These are phyloP conservation scores for Helogale parvula DNA, from an alignment of 2,113 vertebrate species.

Conservation along the genomic window DNA sequence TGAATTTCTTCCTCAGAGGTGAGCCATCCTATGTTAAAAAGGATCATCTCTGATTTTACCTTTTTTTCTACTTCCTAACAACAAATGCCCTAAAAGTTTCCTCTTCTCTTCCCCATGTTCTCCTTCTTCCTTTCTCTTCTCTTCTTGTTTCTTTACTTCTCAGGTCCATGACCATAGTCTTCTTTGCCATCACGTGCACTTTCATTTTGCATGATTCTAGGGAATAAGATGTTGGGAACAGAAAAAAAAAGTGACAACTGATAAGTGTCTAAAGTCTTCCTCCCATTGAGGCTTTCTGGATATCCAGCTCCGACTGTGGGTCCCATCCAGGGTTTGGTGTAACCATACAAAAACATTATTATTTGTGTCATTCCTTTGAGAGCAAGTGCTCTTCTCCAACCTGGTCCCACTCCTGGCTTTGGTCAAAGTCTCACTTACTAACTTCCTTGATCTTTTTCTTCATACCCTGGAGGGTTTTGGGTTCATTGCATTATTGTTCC, in stretches of 20 bases:
- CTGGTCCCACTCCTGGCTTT: not conserved
- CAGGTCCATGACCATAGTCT: not conserved
- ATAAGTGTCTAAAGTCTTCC: not conserved
- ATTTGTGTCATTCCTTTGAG: not conserved
- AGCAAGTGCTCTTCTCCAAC: not conserved
- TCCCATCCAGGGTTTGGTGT: not conserved
- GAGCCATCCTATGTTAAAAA: not conserved
- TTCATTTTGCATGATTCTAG: constrained; percentile 29
- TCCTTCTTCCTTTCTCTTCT: not conserved
- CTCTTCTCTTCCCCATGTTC: not conserved
- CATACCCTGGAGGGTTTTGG: not conserved
- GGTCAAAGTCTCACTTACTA: not conserved
- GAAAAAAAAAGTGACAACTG: not conserved
- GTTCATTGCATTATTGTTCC: not conserved
- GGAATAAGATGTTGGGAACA: not conserved
- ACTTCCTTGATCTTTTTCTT: not conserved
- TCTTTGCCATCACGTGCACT: not conserved
- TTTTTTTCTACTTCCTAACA: not conserved
- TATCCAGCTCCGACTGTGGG: not conserved
- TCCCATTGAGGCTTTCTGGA: not conserved
- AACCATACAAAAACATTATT: not conserved
- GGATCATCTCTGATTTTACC: not conserved
- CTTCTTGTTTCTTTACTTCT: not conserved
- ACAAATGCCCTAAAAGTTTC: not conserved
- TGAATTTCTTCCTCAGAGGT: not conserved